Conservation (phyloP, 2,888 invertebrate species). For the Mesodorylaimus sp. region DNA sequence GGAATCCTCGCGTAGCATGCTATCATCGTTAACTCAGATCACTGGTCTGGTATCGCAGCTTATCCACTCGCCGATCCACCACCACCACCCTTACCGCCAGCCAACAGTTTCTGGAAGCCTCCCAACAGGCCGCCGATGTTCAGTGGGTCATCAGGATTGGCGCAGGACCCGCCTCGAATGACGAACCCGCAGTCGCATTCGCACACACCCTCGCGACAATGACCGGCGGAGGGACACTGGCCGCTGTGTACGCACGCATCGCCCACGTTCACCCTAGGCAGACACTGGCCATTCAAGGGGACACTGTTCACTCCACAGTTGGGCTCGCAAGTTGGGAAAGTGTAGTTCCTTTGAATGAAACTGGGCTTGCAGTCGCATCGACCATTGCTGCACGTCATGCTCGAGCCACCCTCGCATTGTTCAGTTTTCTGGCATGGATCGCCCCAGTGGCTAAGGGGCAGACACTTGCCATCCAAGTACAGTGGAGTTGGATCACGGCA, state of each 20-base stretch:
- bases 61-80: too few species aligned
- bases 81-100: too few species aligned
- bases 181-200: not conserved
- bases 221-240: not conserved
- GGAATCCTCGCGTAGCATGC: too few species aligned
- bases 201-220: not conserved
- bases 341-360: not conserved
- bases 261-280: not conserved
- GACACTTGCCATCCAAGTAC: slow-evolving; percentile 17
- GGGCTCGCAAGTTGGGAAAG: not conserved
- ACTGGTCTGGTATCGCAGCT: too few species aligned
- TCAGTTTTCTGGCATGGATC: slow-evolving; percentile 21
- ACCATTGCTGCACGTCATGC: slow-evolving; percentile 20
- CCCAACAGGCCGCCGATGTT: too few species aligned
- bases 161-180: not conserved
- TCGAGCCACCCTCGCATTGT: slow-evolving; percentile 28
- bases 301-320: not conserved
- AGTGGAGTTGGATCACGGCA: slow-evolving; percentile 28
- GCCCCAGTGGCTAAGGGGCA: not conserved
- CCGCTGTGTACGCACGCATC: not conserved
- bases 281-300: not conserved
- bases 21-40: too few species aligned
- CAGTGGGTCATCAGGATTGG: slow-evolving; percentile 3
- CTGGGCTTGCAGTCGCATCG: slow-evolving; percentile 11
- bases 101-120: too few species aligned